Evolutionary conservation across 2,888 invertebrate species (phyloP).

Genomic region (Oasisia sp.): DNA sequence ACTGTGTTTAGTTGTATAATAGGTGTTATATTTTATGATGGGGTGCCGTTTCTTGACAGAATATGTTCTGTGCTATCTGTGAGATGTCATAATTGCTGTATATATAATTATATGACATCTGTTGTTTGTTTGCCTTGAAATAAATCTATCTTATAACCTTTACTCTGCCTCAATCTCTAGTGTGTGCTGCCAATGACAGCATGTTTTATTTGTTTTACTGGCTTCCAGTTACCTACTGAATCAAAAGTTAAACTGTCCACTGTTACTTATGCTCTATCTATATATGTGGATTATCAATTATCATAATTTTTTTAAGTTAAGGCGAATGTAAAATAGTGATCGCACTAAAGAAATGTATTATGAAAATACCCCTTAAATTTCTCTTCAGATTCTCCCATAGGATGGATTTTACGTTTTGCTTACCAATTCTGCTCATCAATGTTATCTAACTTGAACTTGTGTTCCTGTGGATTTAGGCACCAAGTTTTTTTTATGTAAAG

Average conservation of each 20-base stretch:
- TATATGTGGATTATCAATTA: too few relatives aligned
- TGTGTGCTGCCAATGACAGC: neutral
- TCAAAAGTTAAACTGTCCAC: neutral
- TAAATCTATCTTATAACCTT: neutral
- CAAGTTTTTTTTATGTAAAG: too few relatives aligned
- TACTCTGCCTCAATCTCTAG: neutral
- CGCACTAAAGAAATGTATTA: too few relatives aligned
- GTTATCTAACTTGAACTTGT: too few relatives aligned
- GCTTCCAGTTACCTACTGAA: neutral
- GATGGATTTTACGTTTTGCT: too few relatives aligned
- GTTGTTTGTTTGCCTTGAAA: constrained; percentile 11
- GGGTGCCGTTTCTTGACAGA: neutral
- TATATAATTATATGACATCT: neutral
- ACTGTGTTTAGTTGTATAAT: neutral
- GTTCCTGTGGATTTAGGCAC: too few relatives aligned
- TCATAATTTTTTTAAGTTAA: too few relatives aligned
- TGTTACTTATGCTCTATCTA: neutral
- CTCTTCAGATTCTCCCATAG: too few relatives aligned
- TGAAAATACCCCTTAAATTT: too few relatives aligned
- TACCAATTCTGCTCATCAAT: too few relatives aligned
- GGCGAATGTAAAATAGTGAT: too few relatives aligned
- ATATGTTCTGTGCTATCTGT: neutral
- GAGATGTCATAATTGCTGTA: constrained; percentile 4
- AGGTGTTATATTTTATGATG: neutral
- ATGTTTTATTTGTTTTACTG: neutral